A percentile compares a stretch with the other conserved stretches of the same genome.
phyloP scores from a whole-genome alignment of 2,888 invertebrate genomes.

The Beris chalybata region DNA sequence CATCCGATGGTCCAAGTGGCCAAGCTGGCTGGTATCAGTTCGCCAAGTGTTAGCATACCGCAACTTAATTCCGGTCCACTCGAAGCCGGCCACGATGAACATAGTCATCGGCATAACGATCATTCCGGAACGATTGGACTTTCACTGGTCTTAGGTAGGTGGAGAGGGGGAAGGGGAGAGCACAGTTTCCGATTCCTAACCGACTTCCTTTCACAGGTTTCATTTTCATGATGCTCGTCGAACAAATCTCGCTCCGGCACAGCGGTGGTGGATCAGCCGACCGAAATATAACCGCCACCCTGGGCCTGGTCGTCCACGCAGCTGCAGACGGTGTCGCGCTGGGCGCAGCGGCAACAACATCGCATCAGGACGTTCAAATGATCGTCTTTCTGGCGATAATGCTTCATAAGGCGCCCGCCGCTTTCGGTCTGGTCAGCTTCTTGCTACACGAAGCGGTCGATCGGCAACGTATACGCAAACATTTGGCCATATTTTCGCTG shows the following conservation, averaged over 20 bases:
- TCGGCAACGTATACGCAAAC: constrained; percentile 77
- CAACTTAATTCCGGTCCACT: neutral
- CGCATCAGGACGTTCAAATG: constrained; percentile 94
- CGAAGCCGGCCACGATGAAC: neutral
- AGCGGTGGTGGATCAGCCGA: constrained; percentile 65
- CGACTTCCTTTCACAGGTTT: constrained; percentile 64
- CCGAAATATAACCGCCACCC: constrained; percentile 87
- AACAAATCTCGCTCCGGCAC: constrained; percentile 70
- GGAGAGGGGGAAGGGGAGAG: no score
- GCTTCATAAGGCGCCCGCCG: constrained; percentile 99
- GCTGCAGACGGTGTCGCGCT: constrained; percentile 98
- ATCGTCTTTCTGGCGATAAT: constrained; percentile 98
- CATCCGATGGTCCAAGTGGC: neutral
- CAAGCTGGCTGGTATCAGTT: neutral
- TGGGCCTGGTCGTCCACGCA: constrained; percentile 97
- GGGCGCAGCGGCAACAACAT: constrained; percentile 97
- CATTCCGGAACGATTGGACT: constrained; percentile 72
- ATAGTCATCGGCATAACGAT: constrained; percentile 40
- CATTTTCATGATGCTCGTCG: constrained; percentile 95
- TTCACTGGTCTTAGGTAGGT: constrained; percentile 79
- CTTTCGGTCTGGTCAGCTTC: constrained; percentile 98
- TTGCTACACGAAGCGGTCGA: constrained; percentile 94
- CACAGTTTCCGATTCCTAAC: neutral
- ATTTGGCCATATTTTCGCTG: constrained; percentile 88
- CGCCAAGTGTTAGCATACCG: neutral